These are phyloP conservation scores for Zosterops borbonicus DNA, from an alignment of 2,113 vertebrate species.

Conservation along the genomic window DNA sequence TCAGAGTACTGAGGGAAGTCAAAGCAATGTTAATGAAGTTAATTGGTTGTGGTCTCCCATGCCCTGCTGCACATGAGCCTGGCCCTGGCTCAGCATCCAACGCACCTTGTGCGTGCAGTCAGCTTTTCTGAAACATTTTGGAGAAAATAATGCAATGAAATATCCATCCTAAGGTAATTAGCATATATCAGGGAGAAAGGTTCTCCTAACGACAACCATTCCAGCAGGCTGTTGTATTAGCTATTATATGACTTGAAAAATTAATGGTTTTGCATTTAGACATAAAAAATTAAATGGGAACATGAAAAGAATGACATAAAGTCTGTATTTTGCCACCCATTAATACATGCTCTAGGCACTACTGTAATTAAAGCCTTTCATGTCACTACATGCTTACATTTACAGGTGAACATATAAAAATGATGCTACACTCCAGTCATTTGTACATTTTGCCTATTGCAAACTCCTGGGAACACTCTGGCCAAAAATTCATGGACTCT, in stretches of 20 bases:
- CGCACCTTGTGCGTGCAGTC: neutral
- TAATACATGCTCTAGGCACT: neutral
- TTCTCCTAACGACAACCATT: neutral
- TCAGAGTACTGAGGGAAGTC: neutral
- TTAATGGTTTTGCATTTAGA: neutral
- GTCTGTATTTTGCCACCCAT: neutral
- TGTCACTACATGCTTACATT: fast-evolving
- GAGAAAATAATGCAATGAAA: neutral
- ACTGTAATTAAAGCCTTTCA: neutral
- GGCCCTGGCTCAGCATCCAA: neutral
- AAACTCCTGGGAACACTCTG: neutral
- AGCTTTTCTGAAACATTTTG: neutral
- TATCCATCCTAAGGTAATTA: neutral
- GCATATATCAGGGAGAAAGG: neutral
- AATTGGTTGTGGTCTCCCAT: neutral
- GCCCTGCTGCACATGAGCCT: neutral
- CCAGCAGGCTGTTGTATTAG: neutral
- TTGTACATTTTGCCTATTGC: neutral
- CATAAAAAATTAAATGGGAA: neutral
- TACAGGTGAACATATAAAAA: neutral
- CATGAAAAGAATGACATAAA: neutral
- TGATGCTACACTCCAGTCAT: neutral
- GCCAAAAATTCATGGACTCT: neutral
- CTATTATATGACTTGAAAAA: neutral
- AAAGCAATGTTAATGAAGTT: neutral